These are phyloP conservation scores for Hyperoplus lanceolatus DNA, from an alignment of 2,797 vertebrate species.

Conservation along the genomic window DNA sequence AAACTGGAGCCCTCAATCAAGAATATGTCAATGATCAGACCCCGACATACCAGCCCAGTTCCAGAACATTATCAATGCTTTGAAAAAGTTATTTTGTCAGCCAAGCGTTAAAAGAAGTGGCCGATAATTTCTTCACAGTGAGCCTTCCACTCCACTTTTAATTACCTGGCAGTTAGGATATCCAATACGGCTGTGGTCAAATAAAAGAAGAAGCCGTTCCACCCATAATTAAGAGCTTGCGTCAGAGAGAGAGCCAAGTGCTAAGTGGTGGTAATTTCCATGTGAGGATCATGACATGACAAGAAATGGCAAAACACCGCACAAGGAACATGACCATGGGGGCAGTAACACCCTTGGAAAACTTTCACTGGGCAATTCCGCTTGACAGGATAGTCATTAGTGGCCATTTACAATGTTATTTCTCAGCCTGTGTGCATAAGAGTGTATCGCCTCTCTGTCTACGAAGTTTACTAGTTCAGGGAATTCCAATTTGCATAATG, in stretches of 20 bases:
- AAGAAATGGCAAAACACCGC: constrained; percentile 52
- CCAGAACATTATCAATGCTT: neutral
- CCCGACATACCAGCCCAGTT: neutral
- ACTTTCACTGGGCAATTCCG: constrained; percentile 68
- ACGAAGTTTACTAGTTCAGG: constrained; percentile 22
- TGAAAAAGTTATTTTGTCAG: constrained; percentile 12
- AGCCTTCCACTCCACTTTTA: constrained; percentile 66
- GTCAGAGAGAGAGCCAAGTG: constrained; percentile 71
- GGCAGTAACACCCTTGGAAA: constrained; percentile 61
- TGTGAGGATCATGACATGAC: constrained; percentile 55
- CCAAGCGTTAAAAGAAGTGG: constrained; percentile 14
- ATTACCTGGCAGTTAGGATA: constrained; percentile 69
- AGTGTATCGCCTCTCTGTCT: constrained; percentile 53
- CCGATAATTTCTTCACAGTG: constrained; percentile 34
- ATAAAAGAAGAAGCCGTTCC: constrained; percentile 75
- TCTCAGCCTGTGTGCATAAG: constrained; percentile 46
- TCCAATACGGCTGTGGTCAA: constrained; percentile 72
- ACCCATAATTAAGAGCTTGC: constrained; percentile 77
- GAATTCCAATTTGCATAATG: constrained; percentile 21
- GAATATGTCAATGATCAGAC: constrained; percentile 29
- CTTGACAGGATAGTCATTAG: constrained; percentile 71
- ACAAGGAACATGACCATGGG: constrained; percentile 62
- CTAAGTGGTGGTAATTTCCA: constrained; percentile 72
- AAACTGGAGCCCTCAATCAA: constrained; percentile 27
- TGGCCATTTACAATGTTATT: constrained; percentile 63